Conservation (phyloP, 2,888 invertebrate species). For the Archips xylosteana region DNA sequence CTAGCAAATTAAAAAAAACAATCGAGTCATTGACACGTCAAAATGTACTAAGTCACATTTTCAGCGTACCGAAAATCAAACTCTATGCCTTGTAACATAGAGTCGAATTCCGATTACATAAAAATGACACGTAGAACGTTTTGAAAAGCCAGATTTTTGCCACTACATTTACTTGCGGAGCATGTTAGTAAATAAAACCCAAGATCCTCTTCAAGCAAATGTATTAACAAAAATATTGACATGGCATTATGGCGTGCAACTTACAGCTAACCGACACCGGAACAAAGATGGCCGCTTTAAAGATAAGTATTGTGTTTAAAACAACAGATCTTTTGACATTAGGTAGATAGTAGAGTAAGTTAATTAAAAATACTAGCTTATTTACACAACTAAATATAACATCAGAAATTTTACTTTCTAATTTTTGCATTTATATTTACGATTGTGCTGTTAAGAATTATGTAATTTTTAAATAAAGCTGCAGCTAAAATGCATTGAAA, state of each 20-base stretch:
- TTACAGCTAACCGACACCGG: slow-evolving; percentile 13
- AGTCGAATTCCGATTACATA: not conserved
- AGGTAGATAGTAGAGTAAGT: no score
- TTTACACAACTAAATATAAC: no score
- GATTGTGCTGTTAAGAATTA: no score
- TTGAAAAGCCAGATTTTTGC: slow-evolving; percentile 59
- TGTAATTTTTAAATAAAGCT: no score
- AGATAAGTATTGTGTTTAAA: not conserved
- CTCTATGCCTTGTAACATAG: not conserved
- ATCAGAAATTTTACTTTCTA: no score
- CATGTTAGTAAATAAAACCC: slow-evolving; percentile 82
- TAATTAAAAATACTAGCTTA: no score
- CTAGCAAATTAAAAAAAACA: no score
- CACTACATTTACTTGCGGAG: slow-evolving; percentile 80
- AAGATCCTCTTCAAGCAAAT: slow-evolving; percentile 75
- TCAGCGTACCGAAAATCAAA: not conserved
- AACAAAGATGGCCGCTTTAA: slow-evolving; percentile 29
- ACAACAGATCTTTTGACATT: no score
- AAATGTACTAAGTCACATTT: not conserved
- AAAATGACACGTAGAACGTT: not conserved
- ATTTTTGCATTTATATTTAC: no score
- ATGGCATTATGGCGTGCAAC: slow-evolving; percentile 42
- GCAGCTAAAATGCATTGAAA: no score
- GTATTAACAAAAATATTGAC: slow-evolving; percentile 82
- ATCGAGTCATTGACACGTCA: not conserved